phyloP scores from a whole-genome alignment of 1,140 invertebrate genomes.

The Leptonema lineaticorne region DNA sequence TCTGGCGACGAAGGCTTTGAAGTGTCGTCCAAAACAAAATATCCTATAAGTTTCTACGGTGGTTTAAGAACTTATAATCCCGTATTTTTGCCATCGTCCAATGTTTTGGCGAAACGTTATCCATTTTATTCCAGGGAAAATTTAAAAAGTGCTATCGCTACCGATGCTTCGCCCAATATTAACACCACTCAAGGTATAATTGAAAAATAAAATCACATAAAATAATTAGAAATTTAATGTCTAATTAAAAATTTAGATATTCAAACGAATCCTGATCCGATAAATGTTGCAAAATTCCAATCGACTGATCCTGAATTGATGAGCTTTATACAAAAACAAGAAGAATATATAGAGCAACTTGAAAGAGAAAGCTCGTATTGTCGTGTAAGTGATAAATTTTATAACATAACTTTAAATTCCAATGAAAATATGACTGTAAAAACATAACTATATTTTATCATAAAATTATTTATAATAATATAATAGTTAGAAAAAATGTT shows the following conservation, averaged over 20 bases:
- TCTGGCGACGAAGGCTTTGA: slow-evolving; percentile 45
- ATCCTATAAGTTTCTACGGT: slow-evolving; percentile 27
- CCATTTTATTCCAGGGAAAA: slow-evolving; percentile 32
- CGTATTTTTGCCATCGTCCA: slow-evolving; percentile 21
- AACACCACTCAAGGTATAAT: slow-evolving; percentile 6
- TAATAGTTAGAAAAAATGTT: neutral
- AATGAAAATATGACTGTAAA: neutral
- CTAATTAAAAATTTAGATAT: neutral
- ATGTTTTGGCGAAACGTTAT: slow-evolving; percentile 26
- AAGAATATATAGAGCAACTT: slow-evolving; percentile 80
- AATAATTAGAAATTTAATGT: neutral
- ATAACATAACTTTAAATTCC: neutral
- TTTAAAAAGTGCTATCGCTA: neutral
- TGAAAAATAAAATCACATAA: no score
- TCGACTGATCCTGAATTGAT: slow-evolving; percentile 58
- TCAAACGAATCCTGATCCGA: neutral
- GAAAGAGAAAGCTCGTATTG: slow-evolving; percentile 80
- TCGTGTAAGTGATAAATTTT: slow-evolving; percentile 53
- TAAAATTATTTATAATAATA: neutral
- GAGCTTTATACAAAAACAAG: slow-evolving; percentile 77
- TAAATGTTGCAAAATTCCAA: slow-evolving; percentile 37
- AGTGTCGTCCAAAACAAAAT: slow-evolving; percentile 27
- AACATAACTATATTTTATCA: neutral
- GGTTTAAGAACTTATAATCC: slow-evolving; percentile 33
- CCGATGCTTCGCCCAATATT: slow-evolving; percentile 18